phyloP scores from a whole-genome alignment of 2,797 vertebrate genomes.

The Sparus aurata region DNA sequence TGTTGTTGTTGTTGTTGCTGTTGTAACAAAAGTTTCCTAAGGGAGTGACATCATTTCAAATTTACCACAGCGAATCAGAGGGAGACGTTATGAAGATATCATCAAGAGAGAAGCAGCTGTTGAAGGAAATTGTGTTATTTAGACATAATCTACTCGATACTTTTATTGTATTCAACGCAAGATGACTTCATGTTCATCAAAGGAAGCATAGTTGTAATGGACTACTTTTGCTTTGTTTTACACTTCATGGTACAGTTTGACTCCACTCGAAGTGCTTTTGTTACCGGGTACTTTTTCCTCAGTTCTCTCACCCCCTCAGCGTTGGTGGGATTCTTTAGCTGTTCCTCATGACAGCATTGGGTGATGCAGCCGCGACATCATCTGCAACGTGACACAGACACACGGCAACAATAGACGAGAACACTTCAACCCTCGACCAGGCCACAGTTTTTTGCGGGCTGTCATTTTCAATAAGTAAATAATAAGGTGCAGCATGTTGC shows the following conservation, averaged over 20 bases:
- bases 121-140: neutral
- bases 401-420: too few species aligned
- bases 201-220: too few species aligned
- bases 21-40: neutral
- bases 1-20: too few species aligned
- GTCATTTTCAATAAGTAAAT: neutral
- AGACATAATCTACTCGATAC: too few species aligned
- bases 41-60: neutral
- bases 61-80: conserved; percentile 6
- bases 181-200: too few species aligned
- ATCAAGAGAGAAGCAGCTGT: neutral
- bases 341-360: neutral
- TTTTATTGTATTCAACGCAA: too few species aligned
- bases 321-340: too few species aligned
- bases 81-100: neutral
- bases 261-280: too few species aligned
- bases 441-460: neutral
- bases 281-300: neutral
- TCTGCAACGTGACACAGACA: too few species aligned
- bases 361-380: too few species aligned
- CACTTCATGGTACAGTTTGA: neutral
- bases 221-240: too few species aligned
- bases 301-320: too few species aligned
- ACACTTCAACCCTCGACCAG: neutral
- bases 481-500: neutral